These are phyloP conservation scores for Otolemur crassicaudatus DNA, from an alignment of 2,797 vertebrate species.

Conservation along the genomic window DNA sequence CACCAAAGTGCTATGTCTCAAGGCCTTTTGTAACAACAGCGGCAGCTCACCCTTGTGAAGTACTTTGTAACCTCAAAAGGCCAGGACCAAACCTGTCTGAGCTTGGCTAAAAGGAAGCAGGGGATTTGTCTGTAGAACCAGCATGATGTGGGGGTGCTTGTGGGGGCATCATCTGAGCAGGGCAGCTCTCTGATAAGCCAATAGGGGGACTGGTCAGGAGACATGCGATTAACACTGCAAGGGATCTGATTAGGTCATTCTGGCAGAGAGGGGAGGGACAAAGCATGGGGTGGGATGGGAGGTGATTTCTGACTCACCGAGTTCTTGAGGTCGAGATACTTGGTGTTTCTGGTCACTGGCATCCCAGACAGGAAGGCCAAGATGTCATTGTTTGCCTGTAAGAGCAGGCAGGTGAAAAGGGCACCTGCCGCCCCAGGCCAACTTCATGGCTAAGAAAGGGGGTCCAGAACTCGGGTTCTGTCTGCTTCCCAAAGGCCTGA, in stretches of 20 bases:
- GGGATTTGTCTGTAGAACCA: background rate
- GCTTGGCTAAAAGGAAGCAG: background rate
- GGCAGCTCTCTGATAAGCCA: background rate
- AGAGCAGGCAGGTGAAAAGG: slow-evolving; percentile 24
- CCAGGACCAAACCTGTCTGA: background rate
- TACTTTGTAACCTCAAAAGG: background rate
- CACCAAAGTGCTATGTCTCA: accelerated
- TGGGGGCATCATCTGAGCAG: background rate
- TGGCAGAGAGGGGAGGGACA: background rate
- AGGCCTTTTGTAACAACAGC: background rate
- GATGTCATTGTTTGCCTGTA: slow-evolving; percentile 98
- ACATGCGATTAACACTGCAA: accelerated
- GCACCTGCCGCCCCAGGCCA: background rate
- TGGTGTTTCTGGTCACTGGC: slow-evolving; percentile 97
- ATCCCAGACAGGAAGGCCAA: slow-evolving; percentile 99
- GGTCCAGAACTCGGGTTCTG: background rate
- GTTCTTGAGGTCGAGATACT: slow-evolving; percentile 98
- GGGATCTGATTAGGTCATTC: background rate
- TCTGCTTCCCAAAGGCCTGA: background rate
- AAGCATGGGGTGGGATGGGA: accelerated
- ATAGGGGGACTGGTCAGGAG: too few relatives aligned
- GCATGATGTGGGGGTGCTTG: background rate
- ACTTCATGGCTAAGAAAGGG: accelerated
- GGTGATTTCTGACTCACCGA: slow-evolving; percentile 89
- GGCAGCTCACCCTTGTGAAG: background rate